These are phyloP conservation scores for Plusia festucae DNA, from an alignment of 2,888 invertebrate genomes.

Conservation along the genomic window DNA sequence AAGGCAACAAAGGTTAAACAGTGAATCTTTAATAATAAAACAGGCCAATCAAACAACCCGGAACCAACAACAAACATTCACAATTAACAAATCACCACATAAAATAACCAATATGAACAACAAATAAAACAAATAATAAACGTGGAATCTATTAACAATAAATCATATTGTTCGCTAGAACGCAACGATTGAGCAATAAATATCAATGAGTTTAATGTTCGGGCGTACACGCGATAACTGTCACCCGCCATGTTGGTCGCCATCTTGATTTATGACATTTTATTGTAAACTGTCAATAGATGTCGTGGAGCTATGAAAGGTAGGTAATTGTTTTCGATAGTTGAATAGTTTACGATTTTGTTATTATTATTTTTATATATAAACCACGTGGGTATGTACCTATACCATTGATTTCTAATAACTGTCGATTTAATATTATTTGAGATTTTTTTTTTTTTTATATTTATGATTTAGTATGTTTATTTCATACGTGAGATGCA, in stretches of 20 bases:
- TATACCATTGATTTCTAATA: neutral
- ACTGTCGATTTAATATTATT: neutral
- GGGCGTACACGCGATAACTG: slow-evolving; percentile 87
- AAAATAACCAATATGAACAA: slow-evolving; percentile 59
- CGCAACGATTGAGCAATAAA: slow-evolving; percentile 87
- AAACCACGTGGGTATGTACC: neutral
- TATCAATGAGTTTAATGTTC: slow-evolving; percentile 89
- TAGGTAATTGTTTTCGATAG: slow-evolving; percentile 53
- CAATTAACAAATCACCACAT: slow-evolving; percentile 55
- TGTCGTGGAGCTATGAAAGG: slow-evolving; percentile 64
- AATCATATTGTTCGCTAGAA: slow-evolving; percentile 78
- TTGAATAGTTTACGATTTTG: slow-evolving; percentile 29
- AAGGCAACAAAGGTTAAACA: neutral
- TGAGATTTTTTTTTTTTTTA: neutral
- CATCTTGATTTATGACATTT: slow-evolving; percentile 86
- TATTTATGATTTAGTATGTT: neutral
- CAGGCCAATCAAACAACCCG: slow-evolving; percentile 39
- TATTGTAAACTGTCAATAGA: slow-evolving; percentile 82
- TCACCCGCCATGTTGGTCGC: slow-evolving; percentile 86
- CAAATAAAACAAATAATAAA: slow-evolving; percentile 81
- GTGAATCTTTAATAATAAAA: neutral
- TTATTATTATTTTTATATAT: slow-evolving; percentile 8
- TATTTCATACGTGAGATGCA: too few species aligned
- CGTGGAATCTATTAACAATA: slow-evolving; percentile 83
- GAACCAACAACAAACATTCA: slow-evolving; percentile 52